Evolutionary conservation across 2,113 vertebrate genomes (phyloP), one percentile per base, ranked within the genome.

Genomic region (Choloepus hoffmanni): DNA sequence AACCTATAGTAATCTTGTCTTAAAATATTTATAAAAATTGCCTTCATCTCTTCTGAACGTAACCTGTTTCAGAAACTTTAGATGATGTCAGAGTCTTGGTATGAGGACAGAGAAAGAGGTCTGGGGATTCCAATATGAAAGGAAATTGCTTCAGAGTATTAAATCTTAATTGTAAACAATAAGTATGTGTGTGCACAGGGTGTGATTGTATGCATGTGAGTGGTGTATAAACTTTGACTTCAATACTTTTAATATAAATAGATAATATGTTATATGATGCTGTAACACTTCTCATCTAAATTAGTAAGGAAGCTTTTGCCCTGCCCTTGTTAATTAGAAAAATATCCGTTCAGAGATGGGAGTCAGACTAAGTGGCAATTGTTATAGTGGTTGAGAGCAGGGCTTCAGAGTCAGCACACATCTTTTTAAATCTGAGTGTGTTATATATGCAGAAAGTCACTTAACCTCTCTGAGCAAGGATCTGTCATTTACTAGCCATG

Each of bases 161-260:
- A 53, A 95, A 81, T 70, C 1, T 12, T 78, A 58, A 72, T 0
- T 55, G 21, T 4, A 76, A 73, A 95, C 30, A 50, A 15, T 63
- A 40, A 67, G 6, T 33, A 8, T 85, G 16, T 28, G 3, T 55
- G 16, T 60, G 24, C 28, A 74, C 36, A 36, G 36, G 36, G 36
- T 36, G 36, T 36, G 36, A 2, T 36, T 36, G 36, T 36, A 36
- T 36, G 36, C 36, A 36, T 36, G 36, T 36, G 36, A 12, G 1
- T 23, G 4, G 24, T 4, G 11, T 65, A 30, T 82, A 76, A 92
- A 67, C 3, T 36, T 65, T 95, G 48, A 63, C 19, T 92, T 36
- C 19, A 83, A 28, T 87, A 23, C 68, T 88, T 96, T 92, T 83
- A 2, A 19, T 84, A 67, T 70, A 83, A 87, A 63, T 78, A 63